Percentiles rank a stretch among this genome's conserved stretches.
Conservation (phyloP, 53 echinoderm and acorn worm species). For the Holothuria scabra region DNA sequence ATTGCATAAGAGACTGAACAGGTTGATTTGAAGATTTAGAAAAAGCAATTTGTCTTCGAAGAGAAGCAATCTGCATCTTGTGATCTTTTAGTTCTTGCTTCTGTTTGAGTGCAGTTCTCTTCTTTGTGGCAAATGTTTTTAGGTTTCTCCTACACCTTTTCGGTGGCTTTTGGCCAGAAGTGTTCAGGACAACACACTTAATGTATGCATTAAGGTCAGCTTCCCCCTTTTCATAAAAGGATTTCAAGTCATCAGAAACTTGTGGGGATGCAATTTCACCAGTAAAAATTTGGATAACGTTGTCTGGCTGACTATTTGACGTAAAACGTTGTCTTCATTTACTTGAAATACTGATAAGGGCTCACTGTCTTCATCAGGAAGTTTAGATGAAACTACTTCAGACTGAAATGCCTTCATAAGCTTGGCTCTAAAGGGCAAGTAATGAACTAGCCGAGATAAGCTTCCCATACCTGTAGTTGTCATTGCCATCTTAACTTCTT, state of each 20-base stretch:
- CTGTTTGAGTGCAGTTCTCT: not conserved
- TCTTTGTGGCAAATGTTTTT: not conserved
- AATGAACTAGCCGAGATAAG: not conserved
- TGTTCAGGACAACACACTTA: slow-evolving; percentile 23
- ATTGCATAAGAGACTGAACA: slow-evolving; percentile 26
- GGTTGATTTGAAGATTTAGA: slow-evolving; percentile 27
- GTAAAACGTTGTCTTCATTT: slow-evolving; percentile 11
- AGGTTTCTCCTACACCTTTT: slow-evolving; percentile 14
- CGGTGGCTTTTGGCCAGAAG: not conserved
- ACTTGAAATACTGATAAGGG: not conserved
- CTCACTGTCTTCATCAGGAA: not conserved
- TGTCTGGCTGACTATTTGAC: not conserved
- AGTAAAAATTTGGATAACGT: slow-evolving; percentile 22
- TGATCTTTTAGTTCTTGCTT: slow-evolving; percentile 17
- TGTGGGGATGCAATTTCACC: slow-evolving; percentile 10
- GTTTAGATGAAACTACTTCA: not conserved
- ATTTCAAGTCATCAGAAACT: too few relatives aligned
- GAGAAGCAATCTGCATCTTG: slow-evolving; percentile 21
- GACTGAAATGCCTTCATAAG: not conserved
- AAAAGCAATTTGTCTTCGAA: slow-evolving; percentile 16
- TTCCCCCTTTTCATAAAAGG: too few relatives aligned
- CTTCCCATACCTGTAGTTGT: slow-evolving; percentile 11
- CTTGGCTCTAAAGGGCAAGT: slow-evolving; percentile 3
- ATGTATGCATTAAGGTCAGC: slow-evolving; percentile 20
- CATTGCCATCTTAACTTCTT: slow-evolving; percentile 63